Evolutionary conservation across 2,113 vertebrate species (phyloP).

Genomic region (Felis catus): F.catus_Fca126_mat1.0 CM031414.1:51164501-51165000

Average conservation of each 20-base stretch:
- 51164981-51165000: background rate
- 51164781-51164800: background rate
- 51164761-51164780: background rate
- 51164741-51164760: background rate
- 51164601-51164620: background rate
- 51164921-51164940: background rate
- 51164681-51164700: background rate
- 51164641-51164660: background rate
- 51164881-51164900: background rate
- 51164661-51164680: background rate
- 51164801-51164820: background rate
- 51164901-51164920: background rate
- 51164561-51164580: background rate
- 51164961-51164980: background rate
- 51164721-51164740: background rate
- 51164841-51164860: background rate
- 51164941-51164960: background rate
- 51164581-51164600: no score
- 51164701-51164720: background rate
- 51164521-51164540: background rate
- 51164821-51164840: background rate
- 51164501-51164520: background rate
- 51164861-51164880: background rate
- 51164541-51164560: background rate
- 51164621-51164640: background rate